Evolutionary conservation across 2,113 vertebrate species (phyloP).

Genomic region (Phylloscopus trochiloides): DNA sequence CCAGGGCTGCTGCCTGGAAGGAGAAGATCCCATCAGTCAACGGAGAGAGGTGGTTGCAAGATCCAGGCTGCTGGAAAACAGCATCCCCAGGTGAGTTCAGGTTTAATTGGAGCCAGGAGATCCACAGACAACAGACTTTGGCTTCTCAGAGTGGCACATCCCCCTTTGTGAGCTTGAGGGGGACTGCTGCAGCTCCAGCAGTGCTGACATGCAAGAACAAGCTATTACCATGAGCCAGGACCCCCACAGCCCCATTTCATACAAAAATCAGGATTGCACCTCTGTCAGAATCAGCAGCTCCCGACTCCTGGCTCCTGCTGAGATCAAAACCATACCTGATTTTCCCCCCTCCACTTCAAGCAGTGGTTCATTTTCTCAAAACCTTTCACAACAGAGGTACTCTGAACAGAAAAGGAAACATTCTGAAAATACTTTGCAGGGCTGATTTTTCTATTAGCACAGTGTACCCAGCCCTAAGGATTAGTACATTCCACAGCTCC

Average conservation of each 20-base stretch:
- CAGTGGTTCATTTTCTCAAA: not conserved
- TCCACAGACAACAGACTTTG: not conserved
- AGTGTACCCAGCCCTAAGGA: not conserved
- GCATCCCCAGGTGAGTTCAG: not conserved
- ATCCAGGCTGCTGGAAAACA: not conserved
- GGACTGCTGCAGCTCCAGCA: not conserved
- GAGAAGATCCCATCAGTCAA: not conserved
- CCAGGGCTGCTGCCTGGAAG: not conserved
- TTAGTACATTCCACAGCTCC: not conserved
- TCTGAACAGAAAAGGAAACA: not conserved
- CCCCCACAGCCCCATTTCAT: not conserved
- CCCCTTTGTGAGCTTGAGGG: not conserved
- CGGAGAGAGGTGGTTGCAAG: not conserved
- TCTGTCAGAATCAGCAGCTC: not conserved
- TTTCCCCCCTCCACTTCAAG: not conserved
- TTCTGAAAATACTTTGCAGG: not conserved
- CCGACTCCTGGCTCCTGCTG: not conserved
- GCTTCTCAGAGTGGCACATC: not conserved
- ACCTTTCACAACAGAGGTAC: not conserved
- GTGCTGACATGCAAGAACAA: not conserved
- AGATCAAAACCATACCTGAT: conserved; percentile 44
- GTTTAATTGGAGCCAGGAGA: not conserved
- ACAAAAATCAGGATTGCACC: not conserved
- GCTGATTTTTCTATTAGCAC: not conserved
- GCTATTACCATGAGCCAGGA: not conserved